Evolutionary conservation across 2,113 vertebrate species (phyloP), one percentile per base, ranked within the genome.

Genomic region (Rynchops niger): DNA sequence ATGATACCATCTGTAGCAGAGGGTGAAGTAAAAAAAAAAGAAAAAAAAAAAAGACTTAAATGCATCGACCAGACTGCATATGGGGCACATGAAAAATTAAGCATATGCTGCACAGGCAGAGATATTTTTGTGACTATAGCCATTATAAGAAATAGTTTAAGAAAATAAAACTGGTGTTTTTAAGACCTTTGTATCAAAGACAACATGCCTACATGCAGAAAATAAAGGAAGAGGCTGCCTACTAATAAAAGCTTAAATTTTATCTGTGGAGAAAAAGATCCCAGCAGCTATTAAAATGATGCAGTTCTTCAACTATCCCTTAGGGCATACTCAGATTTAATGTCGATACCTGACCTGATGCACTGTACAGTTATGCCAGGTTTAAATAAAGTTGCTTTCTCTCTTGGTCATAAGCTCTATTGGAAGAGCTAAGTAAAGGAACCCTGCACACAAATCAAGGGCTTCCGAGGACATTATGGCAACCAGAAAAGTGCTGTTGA

Each of bases 251-350:
- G 72, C 71, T 91, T 95, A 56, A 70, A 91, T 97, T 97, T 91
- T 52, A 88, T 86, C 38, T 17, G 1, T 66, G n/a, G 66, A 77
- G 45, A 23, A 85, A 90, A 97, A 89, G 78, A 65, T 22, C 21
- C 59, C 80, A 90, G 82, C 18, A 91, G 90, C 93, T 92, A 89
- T 98, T 96, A 97, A 97, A 97, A 96, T 94, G 88, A 96, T 88
- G 76, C 86, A 97, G 86, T 63, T 84, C 88, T 96, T 88, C 9
- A 79, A 52, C 53, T 69, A 55, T 87, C 87, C 93, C 95, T 70
- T 53, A 84, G 94, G 93, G 70, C 84, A 90, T 36, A 55, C 86
- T 94, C 91, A 95, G 90, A 95, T 95, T 88, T 90, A 82, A 59
- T 71, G 86, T 76, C 58, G 87, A 71, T 76, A 89, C 82, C 82